Conservation (phyloP, 64 coral and sea anemone genomes). For the Dendrophyllia cribrosa region DNA sequence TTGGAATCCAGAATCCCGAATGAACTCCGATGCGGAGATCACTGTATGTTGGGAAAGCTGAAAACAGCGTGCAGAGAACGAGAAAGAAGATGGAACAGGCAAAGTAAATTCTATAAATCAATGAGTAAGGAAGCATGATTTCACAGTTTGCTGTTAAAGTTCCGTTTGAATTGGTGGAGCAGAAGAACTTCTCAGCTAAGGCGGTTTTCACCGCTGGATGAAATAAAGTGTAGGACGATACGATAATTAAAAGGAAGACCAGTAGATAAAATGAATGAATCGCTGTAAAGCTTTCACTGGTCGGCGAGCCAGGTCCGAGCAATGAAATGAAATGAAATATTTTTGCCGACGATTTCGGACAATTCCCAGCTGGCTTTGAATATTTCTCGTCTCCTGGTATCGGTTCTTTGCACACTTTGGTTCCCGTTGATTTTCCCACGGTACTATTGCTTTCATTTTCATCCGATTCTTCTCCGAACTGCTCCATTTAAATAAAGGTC, state of each 20-base stretch:
- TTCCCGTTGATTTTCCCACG: background rate
- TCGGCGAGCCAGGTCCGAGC: slow-evolving; percentile 42
- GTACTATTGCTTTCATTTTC: background rate
- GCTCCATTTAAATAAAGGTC: background rate
- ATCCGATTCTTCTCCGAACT: background rate
- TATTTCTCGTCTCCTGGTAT: background rate
- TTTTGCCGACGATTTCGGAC: background rate
- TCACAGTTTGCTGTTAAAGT: slow-evolving; percentile 13
- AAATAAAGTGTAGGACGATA: slow-evolving; percentile 42
- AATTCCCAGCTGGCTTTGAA: background rate
- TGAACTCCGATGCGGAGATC: slow-evolving; percentile 45
- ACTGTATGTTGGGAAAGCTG: background rate
- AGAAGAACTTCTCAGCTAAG: slow-evolving; percentile 5
- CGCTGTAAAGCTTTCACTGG: slow-evolving; percentile 20
- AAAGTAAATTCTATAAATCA: slow-evolving; percentile 75
- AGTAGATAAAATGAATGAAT: slow-evolving; percentile 66
- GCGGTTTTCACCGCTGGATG: slow-evolving; percentile 11
- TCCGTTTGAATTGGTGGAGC: background rate
- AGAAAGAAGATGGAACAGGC: slow-evolving; percentile 57
- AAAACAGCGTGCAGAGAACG: slow-evolving; percentile 45
- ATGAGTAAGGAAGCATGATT: slow-evolving; percentile 20
- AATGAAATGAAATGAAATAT: slow-evolving; percentile 14
- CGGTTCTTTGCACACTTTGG: background rate
- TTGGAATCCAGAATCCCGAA: slow-evolving; percentile 85
- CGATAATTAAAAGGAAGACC: slow-evolving; percentile 3